Evolutionary conservation across 2,888 invertebrate species (phyloP), one percentile per base, ranked within the genome.

Genomic region (Lasioglossum morio): DNA sequence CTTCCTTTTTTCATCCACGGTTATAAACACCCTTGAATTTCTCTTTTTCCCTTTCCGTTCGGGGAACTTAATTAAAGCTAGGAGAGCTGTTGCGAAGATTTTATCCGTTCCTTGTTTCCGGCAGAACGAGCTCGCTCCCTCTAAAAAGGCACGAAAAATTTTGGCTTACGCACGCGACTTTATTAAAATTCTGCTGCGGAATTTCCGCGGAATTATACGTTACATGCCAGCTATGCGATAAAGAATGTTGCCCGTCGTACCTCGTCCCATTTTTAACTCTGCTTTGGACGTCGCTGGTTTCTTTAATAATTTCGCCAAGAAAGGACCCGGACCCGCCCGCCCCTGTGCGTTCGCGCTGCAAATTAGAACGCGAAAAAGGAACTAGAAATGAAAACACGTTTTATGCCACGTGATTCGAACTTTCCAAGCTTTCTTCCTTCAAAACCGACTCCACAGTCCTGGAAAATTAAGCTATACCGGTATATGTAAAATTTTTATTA

Each of bases 141-240:
- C 70, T 77, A 37, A 69, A 63, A 85, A 73, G 85, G 63, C 43
- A 77, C 46, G 69, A 63, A 85, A 80, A 84, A 78, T 84, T 84
- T 84, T 75, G 84, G 74, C 84, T 72, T 78, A 78, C 75, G 75
- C 72, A 27, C 14, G 75, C 40, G 79, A 85, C 80, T 85, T 85
- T 85, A 85, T 85, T 85, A 85, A 85, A 85, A 85, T 85, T 84
- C 76, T 63, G 69, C 69, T 30, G n/a, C 48, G 69, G 72, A 84
- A 84, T 76, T 76, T 30, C 48, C 66, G 72, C 27, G 80, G 60
- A 85, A 85, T 80, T 85, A 63, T 80, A 76, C 14, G 76, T 85
- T 72, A 83, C 84, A 57, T 14, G 48, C 43, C 46, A 66, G 57
- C 84, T 23, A 43, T 60, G 79, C 84, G 72, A 75, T 70, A 53